phyloP scores from a whole-genome alignment of 2,797 vertebrate species.

The Karalla daura region DNA sequence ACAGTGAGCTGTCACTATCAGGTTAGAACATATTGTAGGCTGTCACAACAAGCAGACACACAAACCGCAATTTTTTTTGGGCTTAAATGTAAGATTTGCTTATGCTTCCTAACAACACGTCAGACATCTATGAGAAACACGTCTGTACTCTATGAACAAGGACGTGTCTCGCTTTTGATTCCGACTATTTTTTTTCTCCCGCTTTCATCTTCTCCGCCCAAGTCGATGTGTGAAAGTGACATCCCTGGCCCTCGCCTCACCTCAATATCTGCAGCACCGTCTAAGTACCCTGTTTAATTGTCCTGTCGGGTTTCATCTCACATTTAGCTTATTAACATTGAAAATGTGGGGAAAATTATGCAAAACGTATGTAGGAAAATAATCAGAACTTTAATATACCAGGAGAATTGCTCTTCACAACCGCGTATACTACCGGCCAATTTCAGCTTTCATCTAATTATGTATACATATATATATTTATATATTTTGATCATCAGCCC shows the following conservation, averaged over 20 bases:
- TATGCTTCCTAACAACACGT: not conserved
- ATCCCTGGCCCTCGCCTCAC: not conserved
- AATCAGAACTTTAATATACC: not conserved
- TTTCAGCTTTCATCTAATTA: not conserved
- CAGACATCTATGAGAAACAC: not conserved
- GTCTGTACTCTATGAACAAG: not conserved
- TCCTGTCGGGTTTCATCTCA: not conserved
- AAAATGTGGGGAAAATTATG: not conserved
- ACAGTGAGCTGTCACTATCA: not conserved
- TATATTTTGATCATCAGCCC: not conserved
- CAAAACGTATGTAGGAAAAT: not conserved
- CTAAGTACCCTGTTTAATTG: not conserved
- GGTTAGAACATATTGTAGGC: not conserved
- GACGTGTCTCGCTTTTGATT: not conserved
- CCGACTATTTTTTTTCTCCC: not conserved
- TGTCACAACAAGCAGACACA: not conserved
- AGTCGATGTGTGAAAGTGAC: not conserved
- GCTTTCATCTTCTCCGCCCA: not conserved
- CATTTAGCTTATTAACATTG: not conserved
- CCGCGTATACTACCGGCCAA: too few species aligned
- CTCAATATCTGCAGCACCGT: not conserved
- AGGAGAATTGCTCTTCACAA: not conserved
- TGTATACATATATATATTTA: not conserved
- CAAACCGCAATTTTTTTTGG: not conserved
- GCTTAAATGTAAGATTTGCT: not conserved